Evolutionary conservation across 2,113 vertebrate genomes (phyloP).

Genomic region (Merops nubicus): DNA sequence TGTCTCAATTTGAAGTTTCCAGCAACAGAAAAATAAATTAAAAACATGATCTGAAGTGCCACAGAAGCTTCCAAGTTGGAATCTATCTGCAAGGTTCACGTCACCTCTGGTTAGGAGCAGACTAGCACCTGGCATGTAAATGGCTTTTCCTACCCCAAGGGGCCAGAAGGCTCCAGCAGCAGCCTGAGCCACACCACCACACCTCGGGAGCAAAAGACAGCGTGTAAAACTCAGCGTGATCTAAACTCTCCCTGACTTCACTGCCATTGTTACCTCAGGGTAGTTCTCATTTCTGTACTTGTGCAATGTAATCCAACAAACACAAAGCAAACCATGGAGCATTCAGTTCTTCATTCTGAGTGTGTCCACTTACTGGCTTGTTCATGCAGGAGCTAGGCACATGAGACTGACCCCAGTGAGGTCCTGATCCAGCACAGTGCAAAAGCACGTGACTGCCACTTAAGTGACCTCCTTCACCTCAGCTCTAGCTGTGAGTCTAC

Average conservation of each 20-base stretch:
- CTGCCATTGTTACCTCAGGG: not conserved
- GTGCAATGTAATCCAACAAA: not conserved
- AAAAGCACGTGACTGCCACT: not conserved
- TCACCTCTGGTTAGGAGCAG: slow-evolving; percentile 35
- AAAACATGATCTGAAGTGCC: not conserved
- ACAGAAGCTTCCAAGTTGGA: slow-evolving; percentile 3
- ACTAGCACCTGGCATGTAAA: not conserved
- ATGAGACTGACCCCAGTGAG: not conserved
- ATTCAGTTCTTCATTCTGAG: not conserved
- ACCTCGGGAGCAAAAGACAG: not conserved
- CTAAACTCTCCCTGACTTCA: slow-evolving; percentile 19
- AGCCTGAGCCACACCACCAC: not conserved
- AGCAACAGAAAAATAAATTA: not conserved
- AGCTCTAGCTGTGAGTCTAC: not conserved
- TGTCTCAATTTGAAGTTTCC: not conserved
- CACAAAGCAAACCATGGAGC: not conserved
- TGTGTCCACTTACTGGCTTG: rapidly evolving
- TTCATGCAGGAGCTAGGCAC: rapidly evolving
- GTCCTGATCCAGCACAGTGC: not conserved
- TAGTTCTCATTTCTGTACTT: not conserved
- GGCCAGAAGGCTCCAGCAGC: not conserved
- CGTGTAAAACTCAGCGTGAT: slow-evolving; percentile 8
- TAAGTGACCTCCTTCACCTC: not conserved
- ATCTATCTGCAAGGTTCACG: not conserved
- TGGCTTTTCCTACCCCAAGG: slow-evolving; percentile 2